Percentiles rank a stretch among this genome's conserved stretches.
Evolutionary conservation across 2,113 vertebrate genomes (phyloP).

Genomic region (Cricetomys ansorgei): DNA sequence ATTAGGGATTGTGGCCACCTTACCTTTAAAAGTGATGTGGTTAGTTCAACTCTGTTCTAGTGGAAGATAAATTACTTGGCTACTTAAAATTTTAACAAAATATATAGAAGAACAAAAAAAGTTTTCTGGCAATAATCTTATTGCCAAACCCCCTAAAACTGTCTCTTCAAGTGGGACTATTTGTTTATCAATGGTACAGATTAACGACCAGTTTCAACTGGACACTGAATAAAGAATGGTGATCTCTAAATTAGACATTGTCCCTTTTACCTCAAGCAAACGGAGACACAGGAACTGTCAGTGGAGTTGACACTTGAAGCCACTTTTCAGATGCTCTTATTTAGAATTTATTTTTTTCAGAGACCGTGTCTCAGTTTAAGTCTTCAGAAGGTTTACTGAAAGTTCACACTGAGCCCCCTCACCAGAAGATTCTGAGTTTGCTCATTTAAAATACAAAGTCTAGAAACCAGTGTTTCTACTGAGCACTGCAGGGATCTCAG

Average conservation of each 20-base stretch:
- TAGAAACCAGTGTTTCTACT: background rate
- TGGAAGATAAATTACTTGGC: background rate
- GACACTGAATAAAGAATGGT: background rate
- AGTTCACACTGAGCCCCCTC: background rate
- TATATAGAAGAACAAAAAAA: background rate
- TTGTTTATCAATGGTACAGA: background rate
- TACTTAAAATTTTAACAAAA: slow-evolving; percentile 54
- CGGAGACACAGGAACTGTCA: background rate
- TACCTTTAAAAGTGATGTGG: background rate
- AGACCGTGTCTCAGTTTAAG: background rate
- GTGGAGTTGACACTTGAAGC: background rate
- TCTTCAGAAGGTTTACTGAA: background rate
- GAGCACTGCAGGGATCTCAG: slow-evolving; percentile 22
- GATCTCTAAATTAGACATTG: background rate
- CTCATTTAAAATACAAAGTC: background rate
- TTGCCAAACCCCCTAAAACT: background rate
- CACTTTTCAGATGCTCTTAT: background rate
- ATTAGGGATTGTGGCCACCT: background rate
- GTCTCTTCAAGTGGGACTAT: background rate
- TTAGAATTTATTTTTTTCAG: slow-evolving; percentile 5
- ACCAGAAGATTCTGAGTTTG: slow-evolving; percentile 5
- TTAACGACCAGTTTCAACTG: background rate
- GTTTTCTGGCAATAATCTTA: slow-evolving; percentile 12
- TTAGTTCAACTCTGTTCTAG: background rate
- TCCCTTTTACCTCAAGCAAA: slow-evolving; percentile 34